A percentile compares a stretch with the other conserved stretches of the same genome.
These are phyloP conservation scores for Drosophila tristis DNA, from an alignment of 1,140 invertebrate genomes.

Conservation along the genomic window DNA sequence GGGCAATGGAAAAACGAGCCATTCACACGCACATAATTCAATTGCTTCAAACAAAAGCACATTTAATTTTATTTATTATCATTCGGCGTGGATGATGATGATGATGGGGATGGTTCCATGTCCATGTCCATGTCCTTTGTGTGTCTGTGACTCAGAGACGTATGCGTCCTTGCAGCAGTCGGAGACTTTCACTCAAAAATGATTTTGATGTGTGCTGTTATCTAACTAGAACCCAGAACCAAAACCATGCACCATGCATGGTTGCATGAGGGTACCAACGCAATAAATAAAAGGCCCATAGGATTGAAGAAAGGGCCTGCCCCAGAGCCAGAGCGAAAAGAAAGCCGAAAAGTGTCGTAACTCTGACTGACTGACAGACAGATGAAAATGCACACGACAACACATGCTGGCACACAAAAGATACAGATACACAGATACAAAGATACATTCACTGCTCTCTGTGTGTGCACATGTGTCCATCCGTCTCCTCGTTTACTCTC, in stretches of 20 bases:
- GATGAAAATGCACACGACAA: constrained; percentile 47
- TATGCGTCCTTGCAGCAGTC: constrained; percentile 46
- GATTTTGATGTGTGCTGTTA: constrained; percentile 69
- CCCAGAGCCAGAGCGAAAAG: constrained; percentile 17
- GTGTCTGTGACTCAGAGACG: constrained; percentile 40
- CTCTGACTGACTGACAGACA: constrained; percentile 31
- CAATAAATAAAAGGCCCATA: constrained; percentile 48
- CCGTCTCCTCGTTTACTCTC: constrained; percentile 1
- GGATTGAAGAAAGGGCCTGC: constrained; percentile 53
- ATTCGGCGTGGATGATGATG: constrained; percentile 33
- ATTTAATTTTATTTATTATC: constrained; percentile 81
- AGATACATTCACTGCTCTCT: constrained; percentile 2
- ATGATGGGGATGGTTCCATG: constrained; percentile 11
- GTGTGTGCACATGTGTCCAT: constrained; percentile 15
- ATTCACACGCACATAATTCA: constrained; percentile 83
- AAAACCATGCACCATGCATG: no score
- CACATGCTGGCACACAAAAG: constrained; percentile 77
- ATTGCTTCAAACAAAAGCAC: constrained; percentile 80
- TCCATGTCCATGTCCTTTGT: constrained; percentile 10
- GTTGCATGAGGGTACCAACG: constrained; percentile 51
- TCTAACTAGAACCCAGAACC: constrained; percentile 31
- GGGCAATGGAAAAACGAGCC: constrained; percentile 28
- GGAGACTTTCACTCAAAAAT: constrained; percentile 76
- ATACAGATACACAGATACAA: constrained; percentile 69
- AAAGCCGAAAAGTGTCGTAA: constrained; percentile 61